Conservation (phyloP, 1,140 invertebrate genomes). For the Melipona quadrifasciata region DNA sequence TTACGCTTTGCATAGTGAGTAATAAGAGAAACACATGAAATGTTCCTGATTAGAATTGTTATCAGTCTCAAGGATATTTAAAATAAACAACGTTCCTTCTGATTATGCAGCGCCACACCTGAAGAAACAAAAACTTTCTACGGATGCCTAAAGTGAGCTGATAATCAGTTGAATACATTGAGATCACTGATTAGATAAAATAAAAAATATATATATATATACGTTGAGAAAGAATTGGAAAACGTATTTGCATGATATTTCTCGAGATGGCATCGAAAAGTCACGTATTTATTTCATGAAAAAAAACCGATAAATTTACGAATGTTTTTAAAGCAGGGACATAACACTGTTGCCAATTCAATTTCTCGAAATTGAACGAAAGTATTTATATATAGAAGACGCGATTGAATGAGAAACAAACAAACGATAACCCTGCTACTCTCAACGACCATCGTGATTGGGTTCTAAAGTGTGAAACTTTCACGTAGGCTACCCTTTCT, state of each 20-base stretch:
- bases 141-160: background rate
- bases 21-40: background rate
- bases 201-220: background rate
- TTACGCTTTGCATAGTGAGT: background rate
- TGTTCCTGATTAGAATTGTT: background rate
- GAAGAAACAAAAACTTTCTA: background rate
- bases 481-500: background rate
- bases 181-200: background rate
- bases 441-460: background rate
- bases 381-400: background rate
- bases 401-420: background rate
- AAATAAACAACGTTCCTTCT: background rate
- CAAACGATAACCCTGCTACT: conserved; percentile 4
- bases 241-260: background rate
- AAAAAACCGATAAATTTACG: background rate
- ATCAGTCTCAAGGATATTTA: background rate
- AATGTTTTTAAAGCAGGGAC: background rate
- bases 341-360: no score
- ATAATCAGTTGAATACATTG: background rate
- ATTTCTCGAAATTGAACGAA: background rate
- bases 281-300: background rate
- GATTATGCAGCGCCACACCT: background rate
- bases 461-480: background rate
- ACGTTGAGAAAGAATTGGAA: background rate
- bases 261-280: background rate